Percentiles rank a stretch among this genome's conserved stretches.
phyloP scores from a whole-genome alignment of 1,140 invertebrate genomes.

The Trypoxylus dichotomus region DNA sequence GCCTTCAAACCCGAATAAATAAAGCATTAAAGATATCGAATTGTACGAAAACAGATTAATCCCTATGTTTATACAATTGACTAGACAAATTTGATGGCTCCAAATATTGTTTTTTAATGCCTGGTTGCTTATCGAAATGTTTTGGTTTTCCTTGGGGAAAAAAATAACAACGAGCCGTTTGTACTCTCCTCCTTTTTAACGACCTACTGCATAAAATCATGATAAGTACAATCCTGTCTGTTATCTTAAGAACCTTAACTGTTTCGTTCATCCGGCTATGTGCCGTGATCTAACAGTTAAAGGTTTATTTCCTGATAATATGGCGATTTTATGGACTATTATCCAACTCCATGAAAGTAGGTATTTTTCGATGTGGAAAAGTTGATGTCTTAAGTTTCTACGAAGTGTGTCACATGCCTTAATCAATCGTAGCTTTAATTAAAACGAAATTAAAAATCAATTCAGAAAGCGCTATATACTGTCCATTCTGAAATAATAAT shows the following conservation, averaged over 20 bases:
- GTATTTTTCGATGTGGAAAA: not conserved
- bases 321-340: constrained; percentile 18
- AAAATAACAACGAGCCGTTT: not conserved
- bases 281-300: not conserved
- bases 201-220: constrained; percentile 10
- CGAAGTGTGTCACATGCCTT: not conserved
- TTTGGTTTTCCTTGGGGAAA: not conserved
- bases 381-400: not conserved
- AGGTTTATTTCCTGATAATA: constrained; percentile 13
- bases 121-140: not conserved
- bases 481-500: not conserved
- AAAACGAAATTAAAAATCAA: not conserved
- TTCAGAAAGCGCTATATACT: not conserved
- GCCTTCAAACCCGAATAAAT: not conserved
- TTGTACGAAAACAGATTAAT: not conserved
- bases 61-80: constrained; percentile 2
- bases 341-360: not conserved
- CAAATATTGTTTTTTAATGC: constrained; percentile 22
- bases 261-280: not conserved
- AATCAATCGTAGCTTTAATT: not conserved
- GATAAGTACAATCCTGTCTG: constrained; percentile 1
- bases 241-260: constrained; percentile 13
- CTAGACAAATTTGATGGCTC: constrained; percentile 21
- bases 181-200: not conserved
- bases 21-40: constrained; percentile 5